phyloP scores from a whole-genome alignment of 2,888 invertebrate genomes.

The Tiphia femorata region DNA sequence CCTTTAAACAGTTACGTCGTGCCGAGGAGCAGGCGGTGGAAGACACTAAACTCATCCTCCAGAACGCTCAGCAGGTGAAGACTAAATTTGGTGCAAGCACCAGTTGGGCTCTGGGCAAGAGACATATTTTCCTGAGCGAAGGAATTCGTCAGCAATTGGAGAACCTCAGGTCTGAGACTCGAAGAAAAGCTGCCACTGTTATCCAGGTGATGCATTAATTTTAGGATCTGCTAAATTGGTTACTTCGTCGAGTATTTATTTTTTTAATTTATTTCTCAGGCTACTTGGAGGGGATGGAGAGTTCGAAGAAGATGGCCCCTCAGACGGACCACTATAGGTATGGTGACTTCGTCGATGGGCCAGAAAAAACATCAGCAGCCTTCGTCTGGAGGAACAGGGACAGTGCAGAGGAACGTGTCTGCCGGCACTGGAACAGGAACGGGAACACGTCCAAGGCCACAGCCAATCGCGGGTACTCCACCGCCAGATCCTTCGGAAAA shows the following conservation, averaged over 20 bases:
- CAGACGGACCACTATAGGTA: conserved; percentile 64
- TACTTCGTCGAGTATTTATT: background rate
- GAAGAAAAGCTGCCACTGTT: conserved; percentile 84
- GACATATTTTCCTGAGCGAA: conserved; percentile 95
- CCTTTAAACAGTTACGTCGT: conserved; percentile 78
- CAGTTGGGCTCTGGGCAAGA: conserved; percentile 92
- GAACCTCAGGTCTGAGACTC: conserved; percentile 81
- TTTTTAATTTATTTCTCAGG: conserved; percentile 62
- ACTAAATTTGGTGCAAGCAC: conserved; percentile 69
- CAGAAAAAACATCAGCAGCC: conserved; percentile 56
- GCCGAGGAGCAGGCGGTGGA: conserved; percentile 81
- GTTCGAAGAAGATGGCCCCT: conserved; percentile 78
- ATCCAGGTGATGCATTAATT: conserved; percentile 76
- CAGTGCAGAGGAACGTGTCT: conserved; percentile 64
- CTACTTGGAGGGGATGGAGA: conserved; percentile 87
- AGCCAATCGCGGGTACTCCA: conserved; percentile 89
- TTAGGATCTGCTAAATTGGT: background rate
- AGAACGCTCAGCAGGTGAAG: conserved; percentile 76
- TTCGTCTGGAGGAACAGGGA: conserved; percentile 40
- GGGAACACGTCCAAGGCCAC: conserved; percentile 84
- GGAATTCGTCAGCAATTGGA: conserved; percentile 92
- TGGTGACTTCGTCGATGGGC: conserved; percentile 55
- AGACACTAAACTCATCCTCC: conserved; percentile 82
- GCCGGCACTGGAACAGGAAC: conserved; percentile 59
- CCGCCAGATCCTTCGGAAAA: conserved; percentile 88